Evolutionary conservation across 2,113 vertebrate genomes (phyloP).

Genomic region (Psettodes erumei): DNA sequence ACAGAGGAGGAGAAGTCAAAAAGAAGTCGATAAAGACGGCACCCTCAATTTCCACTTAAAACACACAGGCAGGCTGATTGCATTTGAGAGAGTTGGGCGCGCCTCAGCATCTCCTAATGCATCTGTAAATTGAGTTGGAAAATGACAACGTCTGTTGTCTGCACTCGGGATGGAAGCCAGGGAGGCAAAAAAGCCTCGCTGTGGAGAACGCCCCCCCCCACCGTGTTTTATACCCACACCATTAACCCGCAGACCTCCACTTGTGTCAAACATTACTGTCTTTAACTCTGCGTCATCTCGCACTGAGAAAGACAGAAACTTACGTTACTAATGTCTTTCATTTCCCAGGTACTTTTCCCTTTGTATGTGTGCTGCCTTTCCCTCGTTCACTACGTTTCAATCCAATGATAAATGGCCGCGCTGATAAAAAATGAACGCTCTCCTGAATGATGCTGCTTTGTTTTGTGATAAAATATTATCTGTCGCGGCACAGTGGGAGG

Average conservation of each 20-base stretch:
- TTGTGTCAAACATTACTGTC: slow-evolving; percentile 40
- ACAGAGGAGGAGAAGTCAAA: slow-evolving; percentile 38
- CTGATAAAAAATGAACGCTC: slow-evolving; percentile 7
- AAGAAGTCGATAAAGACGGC: slow-evolving; percentile 66
- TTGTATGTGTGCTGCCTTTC: not conserved
- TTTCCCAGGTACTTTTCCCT: not conserved
- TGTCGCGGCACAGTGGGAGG: slow-evolving; percentile 23
- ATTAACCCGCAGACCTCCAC: slow-evolving; percentile 62
- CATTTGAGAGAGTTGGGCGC: slow-evolving; percentile 75
- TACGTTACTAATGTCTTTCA: slow-evolving; percentile 1
- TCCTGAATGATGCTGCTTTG: slow-evolving; percentile 4
- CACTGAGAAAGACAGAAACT: slow-evolving; percentile 16
- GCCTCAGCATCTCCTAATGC: slow-evolving; percentile 79
- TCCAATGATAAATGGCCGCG: slow-evolving; percentile 9
- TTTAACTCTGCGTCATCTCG: slow-evolving; percentile 5
- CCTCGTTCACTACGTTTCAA: not conserved
- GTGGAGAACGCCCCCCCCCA: slow-evolving; percentile 51
- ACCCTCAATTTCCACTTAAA: slow-evolving; percentile 72
- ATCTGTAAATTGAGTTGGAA: slow-evolving; percentile 81
- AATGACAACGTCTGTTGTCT: slow-evolving; percentile 78
- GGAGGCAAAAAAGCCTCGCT: slow-evolving; percentile 58
- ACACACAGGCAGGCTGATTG: slow-evolving; percentile 76
- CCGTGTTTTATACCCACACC: slow-evolving; percentile 34
- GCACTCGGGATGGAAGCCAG: slow-evolving; percentile 68
- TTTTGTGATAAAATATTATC: slow-evolving; percentile 39